These are phyloP conservation scores for Anguilla megastoma DNA, from an alignment of 2,797 vertebrate species.

Conservation along the genomic window DNA sequence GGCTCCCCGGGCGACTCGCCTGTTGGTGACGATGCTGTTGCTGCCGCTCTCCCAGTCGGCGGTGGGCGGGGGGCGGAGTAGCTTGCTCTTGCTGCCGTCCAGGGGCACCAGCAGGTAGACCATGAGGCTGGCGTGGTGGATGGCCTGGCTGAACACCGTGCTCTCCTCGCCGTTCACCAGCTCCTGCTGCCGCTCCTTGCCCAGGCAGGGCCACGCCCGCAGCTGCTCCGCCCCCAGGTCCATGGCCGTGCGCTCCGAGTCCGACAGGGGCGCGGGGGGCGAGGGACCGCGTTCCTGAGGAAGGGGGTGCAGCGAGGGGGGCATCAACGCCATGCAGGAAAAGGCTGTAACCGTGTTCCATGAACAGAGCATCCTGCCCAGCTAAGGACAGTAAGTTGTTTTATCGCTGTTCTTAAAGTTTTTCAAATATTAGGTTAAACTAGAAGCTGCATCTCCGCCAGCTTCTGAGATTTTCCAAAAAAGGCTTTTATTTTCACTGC, in stretches of 20 bases:
- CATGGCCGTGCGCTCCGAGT: constrained; percentile 88
- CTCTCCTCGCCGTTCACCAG: constrained; percentile 94
- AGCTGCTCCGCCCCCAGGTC: constrained; percentile 92
- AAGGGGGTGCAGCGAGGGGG: constrained; percentile 6
- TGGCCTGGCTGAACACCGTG: constrained; percentile 97
- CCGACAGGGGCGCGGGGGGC: constrained; percentile 40
- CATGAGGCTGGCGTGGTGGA: constrained; percentile 98
- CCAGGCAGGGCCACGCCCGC: constrained; percentile 84
- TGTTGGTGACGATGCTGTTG: constrained; percentile 97
- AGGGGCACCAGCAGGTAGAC: constrained; percentile 92
- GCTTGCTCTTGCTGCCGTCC: constrained; percentile 93
- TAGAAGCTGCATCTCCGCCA: background rate
- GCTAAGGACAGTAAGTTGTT: background rate
- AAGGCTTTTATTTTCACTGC: background rate
- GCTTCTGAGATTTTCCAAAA: background rate
- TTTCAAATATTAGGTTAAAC: background rate
- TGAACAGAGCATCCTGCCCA: background rate
- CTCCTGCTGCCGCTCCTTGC: constrained; percentile 88
- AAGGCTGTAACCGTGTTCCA: background rate
- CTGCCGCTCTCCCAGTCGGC: constrained; percentile 98
- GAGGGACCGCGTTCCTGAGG: constrained; percentile 67
- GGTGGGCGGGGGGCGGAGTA: constrained; percentile 79
- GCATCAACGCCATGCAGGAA: background rate
- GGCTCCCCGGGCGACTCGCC: constrained; percentile 63
- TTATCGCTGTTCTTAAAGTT: background rate